These are phyloP conservation scores for Aythya baeri DNA, from an alignment of 2,113 vertebrate species.

Conservation along the genomic window DNA sequence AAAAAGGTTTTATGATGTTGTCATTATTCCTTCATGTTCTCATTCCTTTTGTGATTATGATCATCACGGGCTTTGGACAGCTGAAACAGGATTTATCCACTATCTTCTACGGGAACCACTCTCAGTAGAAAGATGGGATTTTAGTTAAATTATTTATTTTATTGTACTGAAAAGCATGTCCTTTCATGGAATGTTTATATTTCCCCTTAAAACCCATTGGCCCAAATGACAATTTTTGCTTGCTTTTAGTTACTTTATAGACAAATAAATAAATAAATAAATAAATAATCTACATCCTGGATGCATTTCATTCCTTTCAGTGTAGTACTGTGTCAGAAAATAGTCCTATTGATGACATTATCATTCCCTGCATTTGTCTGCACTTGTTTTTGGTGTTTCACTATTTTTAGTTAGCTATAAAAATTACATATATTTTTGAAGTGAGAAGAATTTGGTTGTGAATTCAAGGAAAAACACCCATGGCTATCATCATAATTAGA, in stretches of 20 bases:
- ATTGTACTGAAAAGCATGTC: not conserved
- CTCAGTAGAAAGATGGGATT: not conserved
- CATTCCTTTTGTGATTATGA: not conserved
- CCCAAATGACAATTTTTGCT: not conserved
- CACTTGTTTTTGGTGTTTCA: not conserved
- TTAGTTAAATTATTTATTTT: not conserved
- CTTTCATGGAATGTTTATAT: not conserved
- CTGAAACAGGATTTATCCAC: not conserved
- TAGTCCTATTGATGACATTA: not conserved
- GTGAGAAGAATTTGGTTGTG: not conserved
- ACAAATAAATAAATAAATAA: not conserved
- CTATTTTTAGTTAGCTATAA: not conserved
- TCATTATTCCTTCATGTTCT: not conserved
- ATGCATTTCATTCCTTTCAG: not conserved
- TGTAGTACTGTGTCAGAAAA: not conserved
- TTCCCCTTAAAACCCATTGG: not conserved
- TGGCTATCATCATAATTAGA: not conserved
- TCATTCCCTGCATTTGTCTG: not conserved
- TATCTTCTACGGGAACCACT: not conserved
- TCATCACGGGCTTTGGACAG: not conserved
- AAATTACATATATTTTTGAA: not conserved
- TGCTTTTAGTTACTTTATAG: not conserved
- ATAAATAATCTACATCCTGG: not conserved
- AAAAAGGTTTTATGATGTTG: not conserved
- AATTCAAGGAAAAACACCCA: not conserved